Percentiles rank a stretch among this genome's conserved stretches.
phyloP scores from a whole-genome alignment of 2,888 invertebrate genomes.

The Adelognathus sp. region DNA sequence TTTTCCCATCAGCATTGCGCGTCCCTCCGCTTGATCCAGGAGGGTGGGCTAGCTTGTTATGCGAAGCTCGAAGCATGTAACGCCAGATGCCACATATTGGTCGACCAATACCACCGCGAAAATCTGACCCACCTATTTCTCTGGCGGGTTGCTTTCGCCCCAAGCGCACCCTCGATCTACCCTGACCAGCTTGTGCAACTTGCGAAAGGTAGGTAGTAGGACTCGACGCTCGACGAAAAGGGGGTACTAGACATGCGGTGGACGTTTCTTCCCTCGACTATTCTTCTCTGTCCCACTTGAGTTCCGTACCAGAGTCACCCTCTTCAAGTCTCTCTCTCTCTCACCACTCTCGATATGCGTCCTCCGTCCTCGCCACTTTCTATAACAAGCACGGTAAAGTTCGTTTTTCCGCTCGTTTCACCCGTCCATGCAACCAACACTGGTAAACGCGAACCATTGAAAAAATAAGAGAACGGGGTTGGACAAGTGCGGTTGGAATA shows the following conservation, averaged over 20 bases:
- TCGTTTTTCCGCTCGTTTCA: not conserved
- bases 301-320: constrained; percentile 12
- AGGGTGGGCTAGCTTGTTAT: constrained; percentile 75
- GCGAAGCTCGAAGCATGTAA: constrained; percentile 79
- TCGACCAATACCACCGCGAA: constrained; percentile 68
- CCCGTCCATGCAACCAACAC: not conserved
- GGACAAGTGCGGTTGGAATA: constrained; percentile 13
- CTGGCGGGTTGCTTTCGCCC: constrained; percentile 23
- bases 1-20: constrained; percentile 79
- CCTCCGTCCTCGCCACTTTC: not conserved
- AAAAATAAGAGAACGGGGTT: not conserved
- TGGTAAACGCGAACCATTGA: not conserved
- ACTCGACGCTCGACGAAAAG: not conserved
- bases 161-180: constrained; percentile 17
- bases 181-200: not conserved
- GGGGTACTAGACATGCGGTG: not conserved
- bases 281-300: not conserved
- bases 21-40: constrained; percentile 57
- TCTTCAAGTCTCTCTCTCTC: not conserved
- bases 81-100: constrained; percentile 80
- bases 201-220: not conserved
- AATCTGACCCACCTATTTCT: constrained; percentile 39
- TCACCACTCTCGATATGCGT: not conserved
- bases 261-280: constrained; percentile 19
- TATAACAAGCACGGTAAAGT: constrained; percentile 12